phyloP scores from a whole-genome alignment of 2,797 vertebrate genomes.

The Lophius americanus region DNA sequence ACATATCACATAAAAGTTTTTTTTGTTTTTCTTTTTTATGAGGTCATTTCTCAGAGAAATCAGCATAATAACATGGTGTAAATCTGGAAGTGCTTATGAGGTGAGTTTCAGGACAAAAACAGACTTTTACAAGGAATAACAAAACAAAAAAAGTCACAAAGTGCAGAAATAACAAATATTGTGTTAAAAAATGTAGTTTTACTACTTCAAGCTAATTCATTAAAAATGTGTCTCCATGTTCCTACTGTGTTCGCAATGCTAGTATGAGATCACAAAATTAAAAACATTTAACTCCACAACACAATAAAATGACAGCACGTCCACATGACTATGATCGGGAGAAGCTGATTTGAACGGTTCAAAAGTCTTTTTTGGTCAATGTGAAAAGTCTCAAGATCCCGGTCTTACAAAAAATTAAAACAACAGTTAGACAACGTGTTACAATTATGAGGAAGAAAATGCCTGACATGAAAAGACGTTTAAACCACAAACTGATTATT shows the following conservation, averaged over 20 bases:
- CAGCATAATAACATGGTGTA: constrained; percentile 56
- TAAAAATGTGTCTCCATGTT: constrained; percentile 25
- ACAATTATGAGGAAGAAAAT: constrained; percentile 35
- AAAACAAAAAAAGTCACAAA: constrained; percentile 56
- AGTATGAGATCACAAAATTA: constrained; percentile 47
- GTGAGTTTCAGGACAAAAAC: constrained; percentile 43
- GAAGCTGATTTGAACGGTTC: constrained; percentile 16
- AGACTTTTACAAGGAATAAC: constrained; percentile 46
- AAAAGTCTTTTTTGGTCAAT: constrained; percentile 39
- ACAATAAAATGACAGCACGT: constrained; percentile 52
- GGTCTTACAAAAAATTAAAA: constrained; percentile 43
- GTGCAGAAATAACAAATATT: constrained; percentile 56
- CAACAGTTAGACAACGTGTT: constrained; percentile 39
- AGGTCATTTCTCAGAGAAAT: constrained; percentile 21
- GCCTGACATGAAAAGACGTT: constrained; percentile 18
- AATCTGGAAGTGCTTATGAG: constrained; percentile 45
- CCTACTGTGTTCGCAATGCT: constrained; percentile 24
- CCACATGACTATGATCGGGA: constrained; percentile 43
- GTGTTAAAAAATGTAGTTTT: constrained; percentile 36
- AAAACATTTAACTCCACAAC: constrained; percentile 31
- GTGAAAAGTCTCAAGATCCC: constrained; percentile 44
- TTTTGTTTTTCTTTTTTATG: constrained; percentile 35
- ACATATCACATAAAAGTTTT: constrained; percentile 53
- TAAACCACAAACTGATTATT: constrained; percentile 54
- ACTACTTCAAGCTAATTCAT: constrained; percentile 39